phyloP scores from a whole-genome alignment of 2,797 vertebrate genomes.

The Manis pentadactyla region DNA sequence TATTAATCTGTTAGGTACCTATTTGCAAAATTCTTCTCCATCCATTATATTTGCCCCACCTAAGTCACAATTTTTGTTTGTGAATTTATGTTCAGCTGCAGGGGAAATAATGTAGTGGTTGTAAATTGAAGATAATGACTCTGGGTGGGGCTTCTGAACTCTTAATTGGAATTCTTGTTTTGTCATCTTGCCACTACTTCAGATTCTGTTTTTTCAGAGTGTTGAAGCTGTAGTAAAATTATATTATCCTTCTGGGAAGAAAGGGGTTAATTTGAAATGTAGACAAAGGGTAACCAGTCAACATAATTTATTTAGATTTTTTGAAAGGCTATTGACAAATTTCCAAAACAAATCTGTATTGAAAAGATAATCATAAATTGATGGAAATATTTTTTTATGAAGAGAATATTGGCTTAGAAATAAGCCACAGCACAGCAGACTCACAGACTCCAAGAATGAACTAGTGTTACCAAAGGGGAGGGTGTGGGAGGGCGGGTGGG shows the following conservation, averaged over 20 bases:
- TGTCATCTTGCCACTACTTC: background rate
- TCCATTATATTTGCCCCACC: background rate
- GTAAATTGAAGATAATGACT: background rate
- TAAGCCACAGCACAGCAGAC: background rate
- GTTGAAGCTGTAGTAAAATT: background rate
- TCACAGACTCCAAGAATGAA: no score
- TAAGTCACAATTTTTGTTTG: background rate
- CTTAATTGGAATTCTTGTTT: background rate
- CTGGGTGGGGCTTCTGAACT: background rate
- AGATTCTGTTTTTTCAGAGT: slow-evolving; percentile 32
- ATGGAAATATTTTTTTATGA: background rate
- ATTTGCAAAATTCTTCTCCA: background rate
- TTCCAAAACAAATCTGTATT: slow-evolving; percentile 23
- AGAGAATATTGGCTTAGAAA: background rate
- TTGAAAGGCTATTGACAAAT: background rate
- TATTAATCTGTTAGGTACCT: background rate
- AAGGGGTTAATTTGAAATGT: background rate
- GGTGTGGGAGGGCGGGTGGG: no score
- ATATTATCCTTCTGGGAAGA: background rate
- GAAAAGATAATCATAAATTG: slow-evolving; percentile 11
- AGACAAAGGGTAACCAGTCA: background rate
- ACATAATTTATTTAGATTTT: slow-evolving; percentile 7
- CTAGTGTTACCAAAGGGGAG: no score
- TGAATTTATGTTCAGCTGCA: background rate
- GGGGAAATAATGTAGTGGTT: background rate